These are phyloP conservation scores for Dunckerocampus dactyliophorus DNA, from an alignment of 2,113 vertebrate species.

Conservation along the genomic window DNA sequence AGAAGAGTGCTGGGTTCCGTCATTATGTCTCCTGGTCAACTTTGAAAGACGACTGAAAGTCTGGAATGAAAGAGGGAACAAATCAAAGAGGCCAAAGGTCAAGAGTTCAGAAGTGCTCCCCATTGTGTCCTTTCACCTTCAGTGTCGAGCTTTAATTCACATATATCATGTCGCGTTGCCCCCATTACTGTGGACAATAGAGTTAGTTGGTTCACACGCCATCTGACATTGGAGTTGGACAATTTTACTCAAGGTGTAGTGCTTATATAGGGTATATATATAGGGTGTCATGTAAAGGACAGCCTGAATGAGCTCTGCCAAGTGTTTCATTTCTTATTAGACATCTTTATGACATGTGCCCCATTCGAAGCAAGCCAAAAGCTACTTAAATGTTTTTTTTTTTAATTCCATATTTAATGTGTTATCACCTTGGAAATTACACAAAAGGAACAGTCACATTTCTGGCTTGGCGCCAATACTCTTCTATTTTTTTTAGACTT, in stretches of 20 bases:
- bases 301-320: not conserved
- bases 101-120: constrained; percentile 13
- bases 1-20: too few species aligned
- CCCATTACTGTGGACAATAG: constrained; percentile 11
- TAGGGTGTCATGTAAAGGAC: not conserved
- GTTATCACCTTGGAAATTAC: constrained; percentile 39
- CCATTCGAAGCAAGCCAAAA: not conserved
- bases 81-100: constrained; percentile 6
- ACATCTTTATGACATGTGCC: not conserved
- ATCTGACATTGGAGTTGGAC: not conserved
- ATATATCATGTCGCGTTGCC: not conserved
- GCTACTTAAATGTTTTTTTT: too few species aligned
- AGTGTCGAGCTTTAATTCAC: constrained; percentile 5
- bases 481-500: not conserved
- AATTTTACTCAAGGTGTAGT: not conserved
- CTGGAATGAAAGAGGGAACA: not conserved
- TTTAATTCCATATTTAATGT: constrained; percentile 16
- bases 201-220: constrained; percentile 5
- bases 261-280: not conserved
- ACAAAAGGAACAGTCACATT: constrained; percentile 9
- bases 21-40: too few species aligned
- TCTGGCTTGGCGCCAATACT: constrained; percentile 11
- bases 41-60: too few species aligned
- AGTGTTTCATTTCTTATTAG: not conserved
- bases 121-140: constrained; percentile 28